Conservation (phyloP, 2,888 invertebrate genomes). For the Notodonta ziczac region DNA sequence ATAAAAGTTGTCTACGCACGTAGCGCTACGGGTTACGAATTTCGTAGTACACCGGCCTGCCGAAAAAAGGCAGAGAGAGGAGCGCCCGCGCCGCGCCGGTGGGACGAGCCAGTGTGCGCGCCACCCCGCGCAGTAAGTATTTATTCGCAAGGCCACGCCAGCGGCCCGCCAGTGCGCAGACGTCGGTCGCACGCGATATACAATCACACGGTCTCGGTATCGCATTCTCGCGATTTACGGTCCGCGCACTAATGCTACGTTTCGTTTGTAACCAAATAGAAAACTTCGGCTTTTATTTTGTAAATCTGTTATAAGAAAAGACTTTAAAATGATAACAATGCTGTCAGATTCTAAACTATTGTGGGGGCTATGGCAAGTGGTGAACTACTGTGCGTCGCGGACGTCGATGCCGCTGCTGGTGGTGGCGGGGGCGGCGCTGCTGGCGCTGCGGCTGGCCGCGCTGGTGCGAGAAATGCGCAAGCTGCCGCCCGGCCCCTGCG, state of each 20-base stretch:
- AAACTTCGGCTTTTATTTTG: slow-evolving; percentile 36
- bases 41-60: slow-evolving; percentile 43
- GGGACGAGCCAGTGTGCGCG: slow-evolving; percentile 71
- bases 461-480: slow-evolving; percentile 73
- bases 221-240: slow-evolving; percentile 64
- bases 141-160: slow-evolving; percentile 83
- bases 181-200: slow-evolving; percentile 78
- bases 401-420: slow-evolving; percentile 75
- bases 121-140: slow-evolving; percentile 69
- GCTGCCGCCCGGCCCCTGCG: slow-evolving; percentile 95
- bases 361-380: slow-evolving; percentile 80
- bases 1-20: slow-evolving; percentile 57
- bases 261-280: slow-evolving; percentile 50
- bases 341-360: slow-evolving; percentile 79
- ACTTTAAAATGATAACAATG: slow-evolving; percentile 67
- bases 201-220: slow-evolving; percentile 62
- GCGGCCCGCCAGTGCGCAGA: slow-evolving; percentile 79
- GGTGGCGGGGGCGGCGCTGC: slow-evolving; percentile 74
- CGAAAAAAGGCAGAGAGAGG: slow-evolving; percentile 73
- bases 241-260: slow-evolving; percentile 71
- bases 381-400: slow-evolving; percentile 71
- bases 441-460: slow-evolving; percentile 76
- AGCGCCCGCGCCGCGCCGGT: slow-evolving; percentile 63
- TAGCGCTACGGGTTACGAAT: slow-evolving; percentile 57
- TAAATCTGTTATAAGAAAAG: slow-evolving; percentile 39